Evolutionary conservation across 2,888 invertebrate species (phyloP), one percentile per base, ranked within the genome.

Genomic region (Erynnis tages): DNA sequence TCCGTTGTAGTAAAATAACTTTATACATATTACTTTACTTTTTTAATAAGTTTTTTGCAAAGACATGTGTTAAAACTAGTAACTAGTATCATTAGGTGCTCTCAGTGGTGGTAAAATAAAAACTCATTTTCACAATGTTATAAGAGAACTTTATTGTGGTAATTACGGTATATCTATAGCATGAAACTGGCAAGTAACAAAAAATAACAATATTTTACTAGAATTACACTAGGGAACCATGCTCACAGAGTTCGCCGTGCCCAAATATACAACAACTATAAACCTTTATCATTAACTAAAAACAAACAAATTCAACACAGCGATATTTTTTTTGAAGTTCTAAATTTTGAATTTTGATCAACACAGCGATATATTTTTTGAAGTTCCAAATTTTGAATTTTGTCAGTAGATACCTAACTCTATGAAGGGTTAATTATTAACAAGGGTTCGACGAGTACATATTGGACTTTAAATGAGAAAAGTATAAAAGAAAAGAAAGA

Each of bases 91-190:
- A n/a, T n/a, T n/a, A n/a, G n/a, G n/a, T 23, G 6, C 6, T 5
- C 6, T 5, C 4, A 27, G 0, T 11, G 5, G 25, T 10, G 13
- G 13, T 14, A 19, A 46, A 34, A 23, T 11, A 40, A 59, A 54
- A 61, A 55, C 45, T 57, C 45, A 46, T 54, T 46, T 53, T 73
- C 79, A 85, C 82, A 87, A 87, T 89, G 82, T 89, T 87, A 86
- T 86, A 88, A 87, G 87, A 88, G 88, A 89, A 88, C 79, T 89
- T 89, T 88, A 89, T 89, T 89, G 78, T 87, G 82, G 75, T 87
- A 88, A 85, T 86, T 86, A 88, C 78, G 73, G 85, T 87, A 86
- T 87, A 87, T 79, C 85, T 88, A 88, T 88, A 89, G 89, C 89
- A 84, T 86, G 82, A 89, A n/a, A 87, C 79, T 85, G 86, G 87